phyloP scores from a whole-genome alignment of 2,113 vertebrate species.

The Nycticorax nycticorax region DNA sequence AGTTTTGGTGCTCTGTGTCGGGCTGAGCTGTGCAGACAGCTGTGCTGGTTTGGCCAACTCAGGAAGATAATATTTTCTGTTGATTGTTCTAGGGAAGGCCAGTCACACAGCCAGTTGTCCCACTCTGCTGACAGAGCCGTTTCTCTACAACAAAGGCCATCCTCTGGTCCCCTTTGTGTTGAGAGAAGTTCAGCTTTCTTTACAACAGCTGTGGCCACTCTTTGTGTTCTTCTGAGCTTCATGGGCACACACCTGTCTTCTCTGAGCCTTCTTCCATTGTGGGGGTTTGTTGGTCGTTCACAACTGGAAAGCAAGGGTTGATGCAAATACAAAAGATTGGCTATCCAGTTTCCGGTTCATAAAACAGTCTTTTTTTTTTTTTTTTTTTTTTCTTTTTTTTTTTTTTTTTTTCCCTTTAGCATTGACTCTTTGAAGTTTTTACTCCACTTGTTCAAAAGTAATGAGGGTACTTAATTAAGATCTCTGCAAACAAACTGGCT shows the following conservation, averaged over 20 bases:
- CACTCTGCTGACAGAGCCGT: background rate
- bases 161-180: background rate
- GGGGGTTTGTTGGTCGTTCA: background rate
- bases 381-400: too few relatives aligned
- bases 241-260: background rate
- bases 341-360: background rate
- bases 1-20: background rate
- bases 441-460: background rate
- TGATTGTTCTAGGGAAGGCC: background rate
- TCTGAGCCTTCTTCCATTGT: background rate
- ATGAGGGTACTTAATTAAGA: background rate
- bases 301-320: background rate
- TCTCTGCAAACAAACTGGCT: background rate
- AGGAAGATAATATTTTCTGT: background rate
- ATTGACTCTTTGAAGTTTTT: background rate
- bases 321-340: background rate
- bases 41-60: background rate
- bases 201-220: background rate
- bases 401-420: background rate
- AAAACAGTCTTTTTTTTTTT: background rate
- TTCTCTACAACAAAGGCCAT: background rate
- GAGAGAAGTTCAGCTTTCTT: background rate
- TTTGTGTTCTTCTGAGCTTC: background rate
- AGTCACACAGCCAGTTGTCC: background rate
- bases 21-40: background rate